Percentiles rank a stretch among this genome's conserved stretches.
Evolutionary conservation across 2,888 invertebrate genomes (phyloP).

Genomic region (Spisula solida): DNA sequence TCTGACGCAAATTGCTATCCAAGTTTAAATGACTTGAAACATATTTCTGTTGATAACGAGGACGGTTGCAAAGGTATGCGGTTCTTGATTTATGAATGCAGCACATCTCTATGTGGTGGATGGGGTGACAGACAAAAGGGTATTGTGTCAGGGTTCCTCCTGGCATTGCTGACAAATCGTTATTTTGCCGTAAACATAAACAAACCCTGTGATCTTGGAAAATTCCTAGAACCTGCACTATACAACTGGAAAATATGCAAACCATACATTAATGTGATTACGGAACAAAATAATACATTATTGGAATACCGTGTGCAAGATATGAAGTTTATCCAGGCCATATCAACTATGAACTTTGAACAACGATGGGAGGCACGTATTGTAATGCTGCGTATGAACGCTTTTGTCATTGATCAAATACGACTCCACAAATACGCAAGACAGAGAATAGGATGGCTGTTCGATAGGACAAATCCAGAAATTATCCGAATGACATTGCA

Average conservation of each 20-base stretch:
- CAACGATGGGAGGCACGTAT: not conserved
- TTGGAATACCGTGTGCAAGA: not conserved
- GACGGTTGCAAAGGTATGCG: slow-evolving; percentile 14
- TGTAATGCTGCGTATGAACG: slow-evolving; percentile 23
- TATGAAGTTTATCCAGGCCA: not conserved
- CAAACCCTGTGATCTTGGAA: slow-evolving; percentile 47
- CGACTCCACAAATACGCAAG: not conserved
- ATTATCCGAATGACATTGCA: slow-evolving; percentile 23
- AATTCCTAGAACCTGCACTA: slow-evolving; percentile 39
- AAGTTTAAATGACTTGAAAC: not conserved
- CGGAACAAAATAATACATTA: not conserved
- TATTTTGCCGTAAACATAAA: slow-evolving; percentile 48
- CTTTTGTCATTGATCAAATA: slow-evolving; percentile 1
- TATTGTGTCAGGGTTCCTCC: slow-evolving; percentile 50
- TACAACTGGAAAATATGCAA: slow-evolving; percentile 55
- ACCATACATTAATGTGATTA: not conserved
- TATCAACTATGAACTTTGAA: slow-evolving; percentile 10
- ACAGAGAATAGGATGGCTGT: slow-evolving; percentile 24
- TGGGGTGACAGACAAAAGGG: slow-evolving; percentile 62
- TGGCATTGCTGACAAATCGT: slow-evolving; percentile 47
- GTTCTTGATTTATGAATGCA: slow-evolving; percentile 47
- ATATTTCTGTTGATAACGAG: slow-evolving; percentile 10
- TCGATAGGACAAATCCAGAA: slow-evolving; percentile 35
- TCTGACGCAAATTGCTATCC: not conserved
- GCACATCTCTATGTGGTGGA: slow-evolving; percentile 49